Evolutionary conservation across 2,888 invertebrate genomes (phyloP).

Genomic region (Charanyca ferruginea): DNA sequence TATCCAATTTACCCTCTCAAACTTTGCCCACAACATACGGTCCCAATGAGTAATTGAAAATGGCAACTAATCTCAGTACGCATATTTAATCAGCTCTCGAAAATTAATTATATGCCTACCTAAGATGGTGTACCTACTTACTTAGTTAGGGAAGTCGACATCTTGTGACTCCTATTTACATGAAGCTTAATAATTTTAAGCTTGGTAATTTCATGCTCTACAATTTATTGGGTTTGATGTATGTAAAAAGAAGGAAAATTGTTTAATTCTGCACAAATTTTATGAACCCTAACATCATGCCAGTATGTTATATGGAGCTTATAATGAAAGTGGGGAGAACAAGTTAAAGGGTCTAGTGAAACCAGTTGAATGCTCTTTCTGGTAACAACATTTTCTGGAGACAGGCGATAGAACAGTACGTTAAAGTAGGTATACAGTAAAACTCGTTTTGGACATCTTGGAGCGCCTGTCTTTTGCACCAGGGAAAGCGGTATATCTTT

Average conservation of each 20-base stretch:
- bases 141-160: conserved; percentile 4
- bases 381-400: too few species aligned
- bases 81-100: conserved; percentile 45
- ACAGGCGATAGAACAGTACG: background rate
- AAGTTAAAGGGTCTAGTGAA: too few species aligned
- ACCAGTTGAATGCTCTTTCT: too few species aligned
- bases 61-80: conserved; percentile 15
- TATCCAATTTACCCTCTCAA: conserved; percentile 20
- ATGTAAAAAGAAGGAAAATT: background rate
- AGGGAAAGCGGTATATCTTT: too few species aligned
- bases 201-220: background rate
- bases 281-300: background rate
- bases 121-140: background rate
- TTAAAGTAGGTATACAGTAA: too few species aligned
- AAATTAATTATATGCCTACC: conserved; percentile 21
- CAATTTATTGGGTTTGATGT: background rate
- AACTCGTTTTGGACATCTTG: too few species aligned
- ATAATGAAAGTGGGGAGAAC: too few species aligned
- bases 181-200: background rate
- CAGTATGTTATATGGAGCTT: background rate
- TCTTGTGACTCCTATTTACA: background rate
- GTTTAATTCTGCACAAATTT: background rate
- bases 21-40: conserved; percentile 6
- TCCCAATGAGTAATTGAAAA: conserved; percentile 36
- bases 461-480: too few species aligned